Percentiles rank a stretch among this genome's conserved stretches.
phyloP scores from a whole-genome alignment of 1,140 invertebrate genomes.

The Macrocentrus cingulum region DNA sequence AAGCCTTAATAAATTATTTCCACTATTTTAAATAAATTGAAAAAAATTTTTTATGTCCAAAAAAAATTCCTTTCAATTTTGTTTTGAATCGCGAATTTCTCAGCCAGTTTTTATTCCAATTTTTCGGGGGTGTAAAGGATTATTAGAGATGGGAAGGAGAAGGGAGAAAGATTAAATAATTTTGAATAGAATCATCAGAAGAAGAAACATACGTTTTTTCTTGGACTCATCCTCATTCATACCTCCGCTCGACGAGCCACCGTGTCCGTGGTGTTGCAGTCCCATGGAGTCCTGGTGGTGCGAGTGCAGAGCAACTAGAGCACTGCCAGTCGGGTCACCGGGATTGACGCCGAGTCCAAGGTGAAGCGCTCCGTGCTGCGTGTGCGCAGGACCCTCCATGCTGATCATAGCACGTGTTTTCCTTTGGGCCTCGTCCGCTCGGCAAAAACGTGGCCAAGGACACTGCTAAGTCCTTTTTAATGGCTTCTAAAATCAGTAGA shows the following conservation, averaged over 20 bases:
- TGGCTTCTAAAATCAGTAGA: conserved; percentile 30
- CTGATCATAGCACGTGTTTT: conserved; percentile 55
- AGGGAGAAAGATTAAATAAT: conserved; percentile 13
- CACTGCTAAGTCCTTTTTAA: conserved; percentile 38
- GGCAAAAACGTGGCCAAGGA: conserved; percentile 29
- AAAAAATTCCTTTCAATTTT: too few species aligned
- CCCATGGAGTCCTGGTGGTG: conserved; percentile 49
- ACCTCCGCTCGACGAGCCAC: conserved; percentile 51
- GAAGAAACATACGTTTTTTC: conserved; percentile 59
- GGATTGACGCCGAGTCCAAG: conserved; percentile 49
- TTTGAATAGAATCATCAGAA: conserved; percentile 43
- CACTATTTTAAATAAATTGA: too few species aligned
- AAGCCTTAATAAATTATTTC: too few species aligned
- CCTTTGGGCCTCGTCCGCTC: conserved; percentile 20
- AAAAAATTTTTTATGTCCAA: too few species aligned
- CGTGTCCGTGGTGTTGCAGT: conserved; percentile 52
- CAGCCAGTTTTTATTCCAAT: too few species aligned
- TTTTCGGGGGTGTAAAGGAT: too few species aligned
- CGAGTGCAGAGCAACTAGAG: conserved; percentile 48
- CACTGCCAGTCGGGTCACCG: conserved; percentile 47
- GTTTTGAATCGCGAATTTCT: too few species aligned
- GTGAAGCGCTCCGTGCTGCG: conserved; percentile 53
- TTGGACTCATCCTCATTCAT: conserved; percentile 56
- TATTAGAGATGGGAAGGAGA: too few species aligned
- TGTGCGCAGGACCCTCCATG: conserved; percentile 54